Conservation (phyloP, 2,888 invertebrate genomes). For the Resseliella maxima region DNA sequence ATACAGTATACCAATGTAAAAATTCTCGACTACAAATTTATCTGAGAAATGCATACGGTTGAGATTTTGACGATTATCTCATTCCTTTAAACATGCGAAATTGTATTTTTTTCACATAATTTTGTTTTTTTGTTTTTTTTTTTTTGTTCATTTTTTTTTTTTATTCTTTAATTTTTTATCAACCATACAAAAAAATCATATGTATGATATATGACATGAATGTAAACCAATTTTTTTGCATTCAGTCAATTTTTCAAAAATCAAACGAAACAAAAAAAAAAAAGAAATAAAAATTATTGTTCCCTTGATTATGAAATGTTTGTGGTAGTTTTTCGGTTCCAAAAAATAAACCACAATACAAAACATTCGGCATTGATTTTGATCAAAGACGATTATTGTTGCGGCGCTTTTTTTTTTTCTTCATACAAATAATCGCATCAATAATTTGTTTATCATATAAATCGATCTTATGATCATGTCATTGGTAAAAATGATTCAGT, state of each 20-base stretch:
- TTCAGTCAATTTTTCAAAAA: background rate
- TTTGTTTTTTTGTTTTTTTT: too few species aligned
- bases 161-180: too few species aligned
- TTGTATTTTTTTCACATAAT: too few species aligned
- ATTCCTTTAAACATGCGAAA: background rate
- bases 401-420: background rate
- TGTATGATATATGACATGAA: background rate
- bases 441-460: background rate
- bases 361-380: background rate
- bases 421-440: background rate
- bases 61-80: constrained; percentile 10
- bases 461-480: background rate
- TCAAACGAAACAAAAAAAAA: background rate
- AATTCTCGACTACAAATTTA: constrained; percentile 20
- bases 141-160: too few species aligned
- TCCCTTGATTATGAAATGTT: background rate
- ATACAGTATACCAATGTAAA: background rate
- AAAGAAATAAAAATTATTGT: too few species aligned
- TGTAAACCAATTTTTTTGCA: background rate
- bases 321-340: too few species aligned
- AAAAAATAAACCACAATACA: too few species aligned
- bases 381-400: background rate
- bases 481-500: background rate
- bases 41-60: constrained; percentile 8
- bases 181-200: background rate